A percentile compares a stretch with the other conserved stretches of the same genome.
phyloP scores from a whole-genome alignment of 2,888 invertebrate genomes.

The Metalampra italica region DNA sequence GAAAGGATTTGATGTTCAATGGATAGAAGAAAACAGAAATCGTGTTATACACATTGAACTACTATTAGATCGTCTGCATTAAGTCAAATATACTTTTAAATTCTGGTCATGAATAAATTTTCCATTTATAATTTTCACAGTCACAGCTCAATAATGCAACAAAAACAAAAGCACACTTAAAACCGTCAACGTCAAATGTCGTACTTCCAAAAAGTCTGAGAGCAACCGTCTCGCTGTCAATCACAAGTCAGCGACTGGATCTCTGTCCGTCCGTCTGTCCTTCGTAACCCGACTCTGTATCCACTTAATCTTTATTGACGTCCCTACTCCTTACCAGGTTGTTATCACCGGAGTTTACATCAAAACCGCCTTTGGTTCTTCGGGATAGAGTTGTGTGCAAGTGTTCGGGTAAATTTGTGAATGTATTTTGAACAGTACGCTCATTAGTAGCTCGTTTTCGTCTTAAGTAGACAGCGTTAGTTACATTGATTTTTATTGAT shows the following conservation, averaged over 20 bases:
- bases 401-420: conserved; percentile 18
- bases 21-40: too few species aligned
- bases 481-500: conserved; percentile 49
- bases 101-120: too few species aligned
- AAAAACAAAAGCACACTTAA: background rate
- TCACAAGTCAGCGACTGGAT: conserved; percentile 50
- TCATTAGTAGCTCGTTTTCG: conserved; percentile 57
- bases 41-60: too few species aligned
- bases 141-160: background rate
- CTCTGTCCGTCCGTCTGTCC: conserved; percentile 36
- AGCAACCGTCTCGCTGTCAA: conserved; percentile 28
- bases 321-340: conserved; percentile 14
- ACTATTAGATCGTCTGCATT: too few species aligned
- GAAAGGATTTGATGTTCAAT: too few species aligned
- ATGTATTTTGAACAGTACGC: conserved; percentile 26
- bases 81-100: too few species aligned
- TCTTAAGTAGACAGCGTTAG: conserved; percentile 53
- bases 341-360: background rate
- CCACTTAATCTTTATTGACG: conserved; percentile 60
- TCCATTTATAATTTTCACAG: too few species aligned
- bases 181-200: background rate
- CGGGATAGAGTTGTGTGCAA: conserved; percentile 9
- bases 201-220: background rate
- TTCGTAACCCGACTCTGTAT: conserved; percentile 39
- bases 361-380: conserved; percentile 18